Evolutionary conservation across 2,797 vertebrate species (phyloP), one percentile per base, ranked within the genome.

Genomic region (Chanos chanos): DNA sequence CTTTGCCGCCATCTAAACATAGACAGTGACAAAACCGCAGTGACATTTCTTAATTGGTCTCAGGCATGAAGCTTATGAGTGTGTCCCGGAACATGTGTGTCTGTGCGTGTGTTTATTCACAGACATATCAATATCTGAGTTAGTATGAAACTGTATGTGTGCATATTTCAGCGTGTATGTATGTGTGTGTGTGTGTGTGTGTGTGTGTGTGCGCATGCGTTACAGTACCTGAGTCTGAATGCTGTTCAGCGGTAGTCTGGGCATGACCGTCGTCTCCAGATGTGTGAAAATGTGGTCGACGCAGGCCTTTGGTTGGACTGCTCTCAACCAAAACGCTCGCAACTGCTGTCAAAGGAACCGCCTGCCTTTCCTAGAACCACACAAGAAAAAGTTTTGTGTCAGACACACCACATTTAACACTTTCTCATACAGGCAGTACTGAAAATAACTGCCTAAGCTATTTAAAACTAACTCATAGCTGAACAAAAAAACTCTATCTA

Each of bases 301-400:
- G 92, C 2, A 78, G 66, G 0, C 50, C 66, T 74, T 91, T 92
- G 56, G 51, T 69, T 0, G 82, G 70, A 30, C 77, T 79, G 12
- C 76, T 73, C 15, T 89, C 87, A 0, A 82, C 66, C 9, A 88
- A 69, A 57, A 93, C 75, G 0, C 80, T 90, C 69, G 87, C 90
- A 55, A 97, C 83, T 0, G 93, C 89, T 39, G 88, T 41, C 44
- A 95, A 79, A 0, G 94, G 92, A 49, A 93, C 85, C 2, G 92
- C 93, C 75, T 94, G 95, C 71, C 87, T 90, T 61, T 95, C 95
- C 95, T 92, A 75, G 49, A 34, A 57, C 49, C 37, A 0, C 64
- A 37, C 12, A 40, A 18, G 10, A 51, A 19, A 34, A 6, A 6
- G 13, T n/a, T 6, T 24, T 49, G 33, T 36, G 13, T 1, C 4